Percentiles rank a stretch among this genome's conserved stretches.
These are phyloP conservation scores for Chamaea fasciata DNA, from an alignment of 2,113 vertebrate genomes.

Conservation along the genomic window DNA sequence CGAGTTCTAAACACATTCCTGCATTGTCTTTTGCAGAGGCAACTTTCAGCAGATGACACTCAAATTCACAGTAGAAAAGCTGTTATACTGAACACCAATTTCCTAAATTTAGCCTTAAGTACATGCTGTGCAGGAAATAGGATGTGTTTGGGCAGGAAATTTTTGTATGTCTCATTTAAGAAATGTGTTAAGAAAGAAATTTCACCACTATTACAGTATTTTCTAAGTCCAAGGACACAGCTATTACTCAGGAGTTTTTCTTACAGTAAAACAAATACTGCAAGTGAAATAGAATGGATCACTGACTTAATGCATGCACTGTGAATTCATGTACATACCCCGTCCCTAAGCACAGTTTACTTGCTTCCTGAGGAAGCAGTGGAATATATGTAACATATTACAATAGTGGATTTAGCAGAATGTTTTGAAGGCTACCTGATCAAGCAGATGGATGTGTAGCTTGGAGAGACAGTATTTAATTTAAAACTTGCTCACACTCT, in stretches of 20 bases:
- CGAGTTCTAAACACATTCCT: neutral
- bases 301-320: neutral
- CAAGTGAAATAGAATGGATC: neutral
- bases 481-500: neutral
- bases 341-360: neutral
- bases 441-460: neutral
- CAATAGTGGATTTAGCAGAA: neutral
- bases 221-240: neutral
- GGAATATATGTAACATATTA: neutral
- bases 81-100: neutral
- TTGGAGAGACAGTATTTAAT: neutral
- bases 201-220: neutral
- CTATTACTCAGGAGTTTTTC: neutral
- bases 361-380: neutral
- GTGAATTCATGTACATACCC: neutral
- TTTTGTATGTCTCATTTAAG: neutral
- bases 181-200: neutral
- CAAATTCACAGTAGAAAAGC: neutral
- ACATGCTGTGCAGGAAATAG: neutral
- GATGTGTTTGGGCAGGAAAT: neutral
- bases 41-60: neutral
- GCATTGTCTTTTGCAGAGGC: neutral
- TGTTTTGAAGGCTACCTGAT: neutral
- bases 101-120: neutral
- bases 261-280: neutral